These are phyloP conservation scores for Hymenopus coronatus DNA, from an alignment of 2,888 invertebrate genomes.

Conservation along the genomic window DNA sequence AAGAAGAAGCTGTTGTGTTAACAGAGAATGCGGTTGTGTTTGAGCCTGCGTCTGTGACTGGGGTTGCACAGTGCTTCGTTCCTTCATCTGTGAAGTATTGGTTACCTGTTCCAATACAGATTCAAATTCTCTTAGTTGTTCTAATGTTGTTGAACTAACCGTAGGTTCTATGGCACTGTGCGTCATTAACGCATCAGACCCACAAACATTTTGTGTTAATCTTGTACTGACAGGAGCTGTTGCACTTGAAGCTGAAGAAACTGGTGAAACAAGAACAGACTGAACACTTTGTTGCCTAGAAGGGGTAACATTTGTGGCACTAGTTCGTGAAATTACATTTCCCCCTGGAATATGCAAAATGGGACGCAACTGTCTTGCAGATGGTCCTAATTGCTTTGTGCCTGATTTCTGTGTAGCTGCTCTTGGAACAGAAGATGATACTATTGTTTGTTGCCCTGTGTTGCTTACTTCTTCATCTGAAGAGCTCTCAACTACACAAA, in stretches of 20 bases:
- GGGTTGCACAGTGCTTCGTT: conserved; percentile 59
- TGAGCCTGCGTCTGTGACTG: conserved; percentile 44
- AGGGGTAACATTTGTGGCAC: conserved; percentile 39
- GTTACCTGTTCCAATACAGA: conserved; percentile 74
- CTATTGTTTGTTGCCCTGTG: not conserved
- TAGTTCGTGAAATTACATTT: conserved; percentile 43
- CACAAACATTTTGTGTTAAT: conserved; percentile 33
- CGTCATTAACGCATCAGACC: conserved; percentile 39
- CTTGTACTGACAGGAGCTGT: conserved; percentile 43
- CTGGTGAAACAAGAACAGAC: conserved; percentile 15
- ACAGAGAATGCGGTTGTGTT: conserved; percentile 24
- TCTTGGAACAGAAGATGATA: conserved; percentile 43
- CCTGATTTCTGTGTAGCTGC: conserved; percentile 17
- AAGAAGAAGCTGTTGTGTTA: conserved; percentile 41
- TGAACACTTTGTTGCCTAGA: conserved; percentile 41
- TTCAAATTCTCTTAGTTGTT: conserved; percentile 76
- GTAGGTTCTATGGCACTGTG: conserved; percentile 52
- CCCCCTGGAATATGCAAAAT: conserved; percentile 59
- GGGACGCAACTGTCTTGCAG: conserved; percentile 56
- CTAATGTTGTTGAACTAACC: conserved; percentile 71
- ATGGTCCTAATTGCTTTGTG: conserved; percentile 46
- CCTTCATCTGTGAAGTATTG: conserved; percentile 52
- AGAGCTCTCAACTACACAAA: conserved; percentile 29
- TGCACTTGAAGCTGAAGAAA: conserved; percentile 7
- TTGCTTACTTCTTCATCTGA: conserved; percentile 30